A percentile compares a stretch with the other conserved stretches of the same genome.
phyloP scores from a whole-genome alignment of 2,113 vertebrate species.

The Microcebus jonahi region DNA sequence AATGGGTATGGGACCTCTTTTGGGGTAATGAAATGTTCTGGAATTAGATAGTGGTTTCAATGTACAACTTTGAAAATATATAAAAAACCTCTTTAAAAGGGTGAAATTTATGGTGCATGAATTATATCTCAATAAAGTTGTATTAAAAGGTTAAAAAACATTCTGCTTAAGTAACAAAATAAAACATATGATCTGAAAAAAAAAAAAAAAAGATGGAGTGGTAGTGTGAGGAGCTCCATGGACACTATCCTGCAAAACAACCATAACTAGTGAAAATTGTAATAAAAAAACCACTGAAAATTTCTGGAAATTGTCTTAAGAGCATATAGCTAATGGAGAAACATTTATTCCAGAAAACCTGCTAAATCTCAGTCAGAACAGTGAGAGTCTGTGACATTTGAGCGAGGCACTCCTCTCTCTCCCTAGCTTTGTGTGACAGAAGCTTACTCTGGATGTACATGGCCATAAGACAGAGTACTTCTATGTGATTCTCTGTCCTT shows the following conservation, averaged over 20 bases:
- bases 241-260: not conserved
- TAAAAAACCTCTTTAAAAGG: too few species aligned
- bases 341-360: not conserved
- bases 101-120: too few species aligned
- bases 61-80: too few species aligned
- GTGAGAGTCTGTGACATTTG: not conserved
- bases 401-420: not conserved
- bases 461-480: not conserved
- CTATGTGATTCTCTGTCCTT: not conserved
- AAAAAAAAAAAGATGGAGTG: not conserved
- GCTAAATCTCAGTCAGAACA: not conserved
- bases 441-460: not conserved
- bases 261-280: not conserved
- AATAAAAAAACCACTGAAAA: not conserved
- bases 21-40: too few species aligned
- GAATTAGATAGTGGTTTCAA: too few species aligned
- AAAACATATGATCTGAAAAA: too few species aligned
- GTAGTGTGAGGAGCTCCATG: not conserved
- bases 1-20: too few species aligned
- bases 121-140: too few species aligned
- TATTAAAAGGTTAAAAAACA: too few species aligned
- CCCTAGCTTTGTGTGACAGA: not conserved
- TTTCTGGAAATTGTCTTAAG: not conserved
- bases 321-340: not conserved
- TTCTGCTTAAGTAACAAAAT: too few species aligned